phyloP scores from a whole-genome alignment of 2,113 vertebrate genomes.

The Lamprotornis superbus region DNA sequence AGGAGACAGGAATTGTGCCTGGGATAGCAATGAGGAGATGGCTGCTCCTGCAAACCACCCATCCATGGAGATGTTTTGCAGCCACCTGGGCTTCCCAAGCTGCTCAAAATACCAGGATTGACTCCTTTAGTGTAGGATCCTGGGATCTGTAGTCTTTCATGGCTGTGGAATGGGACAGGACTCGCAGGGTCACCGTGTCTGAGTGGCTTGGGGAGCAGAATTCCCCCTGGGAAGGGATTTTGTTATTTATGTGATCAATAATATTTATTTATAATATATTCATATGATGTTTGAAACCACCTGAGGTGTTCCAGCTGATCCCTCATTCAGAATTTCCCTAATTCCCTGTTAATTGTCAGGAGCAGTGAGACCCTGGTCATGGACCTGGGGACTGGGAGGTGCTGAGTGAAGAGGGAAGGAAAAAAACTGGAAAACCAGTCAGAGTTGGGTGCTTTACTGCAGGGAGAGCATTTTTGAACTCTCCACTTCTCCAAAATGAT shows the following conservation, averaged over 20 bases:
- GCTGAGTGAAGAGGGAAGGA: neutral
- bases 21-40: neutral
- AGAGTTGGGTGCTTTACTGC: neutral
- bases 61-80: neutral
- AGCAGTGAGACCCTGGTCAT: fast-evolving
- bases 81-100: neutral
- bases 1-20: neutral
- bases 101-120: fast-evolving
- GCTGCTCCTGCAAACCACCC: neutral
- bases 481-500: neutral
- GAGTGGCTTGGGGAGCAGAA: fast-evolving
- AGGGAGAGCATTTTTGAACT: neutral
- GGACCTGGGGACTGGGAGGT: neutral
- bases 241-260: neutral
- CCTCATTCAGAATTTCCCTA: neutral
- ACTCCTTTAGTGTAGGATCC: neutral
- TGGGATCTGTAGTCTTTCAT: neutral
- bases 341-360: neutral
- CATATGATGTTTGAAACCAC: neutral
- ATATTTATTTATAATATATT: neutral
- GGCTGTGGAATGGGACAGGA: neutral
- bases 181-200: fast-evolving
- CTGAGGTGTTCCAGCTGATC: fast-evolving
- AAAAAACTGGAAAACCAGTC: neutral
- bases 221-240: neutral